These are phyloP conservation scores for Drosophila infuscata DNA, from an alignment of 2,888 invertebrate species.

Conservation along the genomic window DNA sequence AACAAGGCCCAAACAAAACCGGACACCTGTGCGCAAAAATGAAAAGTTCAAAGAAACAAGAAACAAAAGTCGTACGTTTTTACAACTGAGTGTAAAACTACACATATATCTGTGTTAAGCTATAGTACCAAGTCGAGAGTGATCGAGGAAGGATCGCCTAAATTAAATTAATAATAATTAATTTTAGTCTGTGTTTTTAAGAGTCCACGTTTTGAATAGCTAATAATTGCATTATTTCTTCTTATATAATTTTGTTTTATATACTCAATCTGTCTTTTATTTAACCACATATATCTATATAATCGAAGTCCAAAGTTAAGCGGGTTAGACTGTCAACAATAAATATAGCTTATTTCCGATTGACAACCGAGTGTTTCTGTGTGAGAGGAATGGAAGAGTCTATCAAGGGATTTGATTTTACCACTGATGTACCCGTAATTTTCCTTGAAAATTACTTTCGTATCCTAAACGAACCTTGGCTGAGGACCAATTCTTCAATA, in stretches of 20 bases:
- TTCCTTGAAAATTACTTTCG: neutral
- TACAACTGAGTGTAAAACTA: too few species aligned
- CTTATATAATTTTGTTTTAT: too few species aligned
- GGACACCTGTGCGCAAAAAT: conserved; percentile 9
- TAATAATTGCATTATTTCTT: too few species aligned
- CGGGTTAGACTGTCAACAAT: too few species aligned
- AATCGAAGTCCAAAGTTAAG: too few species aligned
- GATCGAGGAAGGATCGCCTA: neutral
- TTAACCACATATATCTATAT: too few species aligned
- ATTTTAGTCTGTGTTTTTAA: too few species aligned
- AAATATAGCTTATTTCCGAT: too few species aligned
- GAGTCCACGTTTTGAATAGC: too few species aligned
- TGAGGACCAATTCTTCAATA: neutral
- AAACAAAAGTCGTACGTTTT: neutral
- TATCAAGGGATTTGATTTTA: neutral
- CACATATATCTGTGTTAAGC: neutral
- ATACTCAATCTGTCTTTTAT: too few species aligned
- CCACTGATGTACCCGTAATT: too few species aligned
- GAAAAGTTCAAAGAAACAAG: neutral
- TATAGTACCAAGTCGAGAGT: neutral
- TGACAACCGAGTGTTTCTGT: neutral
- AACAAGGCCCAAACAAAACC: conserved; percentile 23
- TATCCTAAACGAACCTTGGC: neutral
- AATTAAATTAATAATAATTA: neutral
- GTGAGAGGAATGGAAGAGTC: neutral